Conservation (phyloP, 2,113 vertebrate species). For the human region GRCh38 chr7:72817001-72817500, state of each 20-base stretch:
- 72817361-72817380: background rate
- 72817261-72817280: no score
- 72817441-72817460: background rate
- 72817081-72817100: background rate
- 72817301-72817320: no score
- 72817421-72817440: background rate
- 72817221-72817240: no score
- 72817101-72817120: background rate
- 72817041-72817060: background rate
- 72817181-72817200: no score
- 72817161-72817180: background rate
- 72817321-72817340: no score
- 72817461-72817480: background rate
- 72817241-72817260: no score
- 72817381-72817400: background rate
- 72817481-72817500: no score
- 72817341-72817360: no score
- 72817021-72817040: background rate
- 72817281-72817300: no score
- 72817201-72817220: no score
- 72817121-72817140: background rate
- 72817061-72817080: background rate
- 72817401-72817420: background rate
- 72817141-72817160: background rate
- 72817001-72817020: background rate